Percentiles rank a stretch among this genome's conserved stretches.
These are phyloP conservation scores for Micromesistius poutassou DNA, from an alignment of 2,797 vertebrate genomes.

Conservation along the genomic window DNA sequence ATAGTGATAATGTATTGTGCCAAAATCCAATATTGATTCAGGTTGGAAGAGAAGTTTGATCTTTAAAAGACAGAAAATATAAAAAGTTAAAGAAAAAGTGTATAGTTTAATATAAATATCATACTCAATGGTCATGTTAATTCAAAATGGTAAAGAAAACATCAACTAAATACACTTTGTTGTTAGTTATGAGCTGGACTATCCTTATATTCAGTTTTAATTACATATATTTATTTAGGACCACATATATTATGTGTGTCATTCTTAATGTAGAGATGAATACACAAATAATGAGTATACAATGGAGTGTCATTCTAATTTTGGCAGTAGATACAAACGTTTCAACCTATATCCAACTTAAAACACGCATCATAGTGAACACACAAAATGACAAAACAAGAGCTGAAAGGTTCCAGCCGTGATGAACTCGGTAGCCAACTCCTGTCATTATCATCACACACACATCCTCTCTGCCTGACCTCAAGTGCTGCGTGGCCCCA, in stretches of 20 bases:
- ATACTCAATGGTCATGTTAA: background rate
- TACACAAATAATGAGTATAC: background rate
- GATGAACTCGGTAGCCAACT: background rate
- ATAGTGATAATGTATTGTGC: background rate
- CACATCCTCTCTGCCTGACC: background rate
- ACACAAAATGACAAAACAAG: constrained; percentile 6
- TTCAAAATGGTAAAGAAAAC: background rate
- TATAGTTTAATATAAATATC: background rate
- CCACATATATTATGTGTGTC: background rate
- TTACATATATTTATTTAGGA: background rate
- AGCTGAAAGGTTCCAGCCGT: constrained; percentile 11
- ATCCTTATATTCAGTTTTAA: background rate
- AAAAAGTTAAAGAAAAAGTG: background rate
- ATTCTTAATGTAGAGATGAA: background rate
- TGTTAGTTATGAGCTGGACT: too few species aligned
- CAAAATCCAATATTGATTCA: background rate
- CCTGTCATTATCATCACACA: background rate
- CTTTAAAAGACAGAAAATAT: background rate
- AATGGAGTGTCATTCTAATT: background rate
- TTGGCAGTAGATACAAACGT: background rate
- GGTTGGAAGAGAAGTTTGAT: background rate
- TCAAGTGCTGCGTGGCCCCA: background rate
- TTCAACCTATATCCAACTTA: background rate
- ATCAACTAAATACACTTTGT: background rate
- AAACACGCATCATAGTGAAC: constrained; percentile 8